These are phyloP conservation scores for Ectemnius lituratus DNA, from an alignment of 2,888 invertebrate species.

Conservation along the genomic window DNA sequence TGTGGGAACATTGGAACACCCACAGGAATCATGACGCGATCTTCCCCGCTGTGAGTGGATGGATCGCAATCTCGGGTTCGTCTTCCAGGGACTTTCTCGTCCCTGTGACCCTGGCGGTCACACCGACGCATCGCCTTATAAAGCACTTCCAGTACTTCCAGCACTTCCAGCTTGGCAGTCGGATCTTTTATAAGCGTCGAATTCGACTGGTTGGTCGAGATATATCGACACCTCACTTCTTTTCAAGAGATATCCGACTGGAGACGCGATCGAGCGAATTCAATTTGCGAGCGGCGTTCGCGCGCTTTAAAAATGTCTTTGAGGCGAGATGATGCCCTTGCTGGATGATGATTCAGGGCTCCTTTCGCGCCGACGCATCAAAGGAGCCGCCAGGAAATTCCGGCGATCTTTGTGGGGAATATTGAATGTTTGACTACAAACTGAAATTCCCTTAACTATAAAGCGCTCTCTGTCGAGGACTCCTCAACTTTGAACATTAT, in stretches of 20 bases:
- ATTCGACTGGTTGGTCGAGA: slow-evolving; percentile 19
- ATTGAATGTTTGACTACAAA: no score
- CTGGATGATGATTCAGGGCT: no score
- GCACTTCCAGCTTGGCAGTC: slow-evolving; percentile 24
- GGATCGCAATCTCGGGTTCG: background rate
- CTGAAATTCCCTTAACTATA: no score
- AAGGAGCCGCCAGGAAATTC: no score
- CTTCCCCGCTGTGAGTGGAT: background rate
- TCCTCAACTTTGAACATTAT: no score
- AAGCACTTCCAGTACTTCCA: slow-evolving; percentile 12
- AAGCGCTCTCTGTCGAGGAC: no score
- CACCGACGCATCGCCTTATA: slow-evolving; percentile 22
- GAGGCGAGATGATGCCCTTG: no score
- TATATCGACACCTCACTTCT: slow-evolving; percentile 28
- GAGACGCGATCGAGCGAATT: slow-evolving; percentile 1
- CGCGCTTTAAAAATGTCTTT: no score
- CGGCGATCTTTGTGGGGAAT: no score
- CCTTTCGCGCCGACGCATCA: no score
- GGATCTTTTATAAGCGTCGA: slow-evolving; percentile 36
- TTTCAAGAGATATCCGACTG: slow-evolving; percentile 17
- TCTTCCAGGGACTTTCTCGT: slow-evolving; percentile 3
- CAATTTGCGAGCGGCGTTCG: slow-evolving; percentile 4
- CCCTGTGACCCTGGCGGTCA: slow-evolving; percentile 33
- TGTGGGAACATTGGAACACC: background rate
- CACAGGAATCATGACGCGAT: slow-evolving; percentile 21